Base-by-base conservation (phyloP, 2,797 vertebrate genomes). In the Pseudochromis fuscus region DNA sequence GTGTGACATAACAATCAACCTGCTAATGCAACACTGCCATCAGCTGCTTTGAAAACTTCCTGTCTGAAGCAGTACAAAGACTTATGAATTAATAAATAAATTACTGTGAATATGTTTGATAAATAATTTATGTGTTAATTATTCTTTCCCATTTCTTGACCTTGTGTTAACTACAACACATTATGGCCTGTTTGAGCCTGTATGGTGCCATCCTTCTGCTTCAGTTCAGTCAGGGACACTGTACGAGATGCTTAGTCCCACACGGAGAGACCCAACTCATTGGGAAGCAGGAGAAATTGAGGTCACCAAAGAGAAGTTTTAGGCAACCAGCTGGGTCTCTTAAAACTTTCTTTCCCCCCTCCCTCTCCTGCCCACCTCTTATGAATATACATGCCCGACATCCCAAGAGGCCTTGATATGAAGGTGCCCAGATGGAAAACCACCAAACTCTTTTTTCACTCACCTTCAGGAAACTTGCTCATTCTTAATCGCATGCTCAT, bases 361-460 rank as follows among this genome's bases (percentile, higher is more conserved):
- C 55, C 59, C 42, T 70, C 72, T 75, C 69, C 78, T 82, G 67
- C 74, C 75, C 86, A 88, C 82, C 79, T 77, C 83, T 92, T 91
- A 94, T 94, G 92, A 94, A 94, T 94, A 94, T 91, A 93, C 91
- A 94, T 94, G 89, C 72, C 27, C 40, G 83, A 66, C 45, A 38
- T 92, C 92, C 89, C 92, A 61, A 60, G 88, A 89, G 91, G 82
- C 79, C 71, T 73, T 87, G 52, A 79, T 82, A 90, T 88, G 88
- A 89, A 88, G 86, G 89, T 87, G 88, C 85, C 92, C 92, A 92
- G 92, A 94, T 93, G 93, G 93, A 92, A 92, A 92, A 89, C 65
- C 77, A 83, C 83, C 82, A 81, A 87, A 86, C 86, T 89, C 78
- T 42, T 88, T n/a, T 88, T 85, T 81, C 62, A 75, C 90, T 94